Percentiles rank a stretch among this genome's conserved stretches.
These are phyloP conservation scores for Choristoneura rosaceana DNA, from an alignment of 2,888 invertebrate species.

Conservation along the genomic window DNA sequence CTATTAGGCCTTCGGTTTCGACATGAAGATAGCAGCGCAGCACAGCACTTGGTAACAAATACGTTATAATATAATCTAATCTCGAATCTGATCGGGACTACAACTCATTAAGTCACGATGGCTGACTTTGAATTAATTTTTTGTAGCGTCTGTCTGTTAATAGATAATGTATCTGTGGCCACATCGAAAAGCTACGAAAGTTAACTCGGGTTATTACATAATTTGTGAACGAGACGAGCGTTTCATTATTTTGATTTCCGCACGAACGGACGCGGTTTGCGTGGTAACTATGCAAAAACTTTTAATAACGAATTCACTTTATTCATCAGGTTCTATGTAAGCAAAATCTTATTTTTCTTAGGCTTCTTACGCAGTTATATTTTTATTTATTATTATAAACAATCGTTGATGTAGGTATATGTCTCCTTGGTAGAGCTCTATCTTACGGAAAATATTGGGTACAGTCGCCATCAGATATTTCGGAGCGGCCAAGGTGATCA, in stretches of 20 bases:
- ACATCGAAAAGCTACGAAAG: slow-evolving; percentile 51
- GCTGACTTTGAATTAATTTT: slow-evolving; percentile 51
- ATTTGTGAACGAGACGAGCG: slow-evolving; percentile 53
- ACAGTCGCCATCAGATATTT: too few species aligned
- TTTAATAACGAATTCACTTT: slow-evolving; percentile 46
- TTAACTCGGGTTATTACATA: slow-evolving; percentile 51
- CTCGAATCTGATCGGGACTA: slow-evolving; percentile 44
- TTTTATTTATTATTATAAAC: background rate
- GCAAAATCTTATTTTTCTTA: slow-evolving; percentile 3
- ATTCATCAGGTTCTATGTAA: slow-evolving; percentile 44
- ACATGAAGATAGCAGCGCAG: slow-evolving; percentile 13
- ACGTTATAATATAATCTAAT: slow-evolving; percentile 46
- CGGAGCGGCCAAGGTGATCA: too few species aligned
- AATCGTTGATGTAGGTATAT: background rate
- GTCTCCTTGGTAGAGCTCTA: background rate
- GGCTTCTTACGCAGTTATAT: background rate
- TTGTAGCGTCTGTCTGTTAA: slow-evolving; percentile 52
- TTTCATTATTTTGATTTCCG: slow-evolving; percentile 65
- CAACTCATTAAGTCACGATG: slow-evolving; percentile 45
- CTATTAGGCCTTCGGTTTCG: slow-evolving; percentile 18
- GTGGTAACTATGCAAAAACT: slow-evolving; percentile 50
- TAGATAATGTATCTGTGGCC: slow-evolving; percentile 56
- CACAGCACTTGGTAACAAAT: slow-evolving; percentile 45
- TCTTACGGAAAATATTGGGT: background rate
- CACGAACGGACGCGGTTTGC: slow-evolving; percentile 57